phyloP scores from a whole-genome alignment of 2,113 vertebrate genomes.

The Archilochus colubris region DNA sequence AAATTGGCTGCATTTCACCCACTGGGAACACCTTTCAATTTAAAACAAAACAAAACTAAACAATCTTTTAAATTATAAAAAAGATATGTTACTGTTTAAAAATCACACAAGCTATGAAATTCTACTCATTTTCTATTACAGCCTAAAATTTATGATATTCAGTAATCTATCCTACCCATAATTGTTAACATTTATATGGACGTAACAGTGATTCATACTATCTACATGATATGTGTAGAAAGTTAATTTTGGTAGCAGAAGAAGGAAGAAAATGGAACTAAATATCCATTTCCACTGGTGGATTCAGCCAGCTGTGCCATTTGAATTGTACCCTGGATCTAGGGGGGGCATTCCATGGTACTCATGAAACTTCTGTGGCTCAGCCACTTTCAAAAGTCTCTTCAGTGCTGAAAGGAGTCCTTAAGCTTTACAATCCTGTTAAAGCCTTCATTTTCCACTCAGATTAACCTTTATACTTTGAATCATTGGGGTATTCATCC shows the following conservation, averaged over 20 bases:
- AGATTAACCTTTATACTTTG: slow-evolving; percentile 68
- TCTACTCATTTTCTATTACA: neutral
- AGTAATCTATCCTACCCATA: neutral
- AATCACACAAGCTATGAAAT: neutral
- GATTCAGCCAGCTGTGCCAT: slow-evolving; percentile 14
- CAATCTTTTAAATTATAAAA: neutral
- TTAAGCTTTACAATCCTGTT: slow-evolving; percentile 67
- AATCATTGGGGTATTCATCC: slow-evolving; percentile 52
- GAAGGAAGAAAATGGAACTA: slow-evolving; percentile 12
- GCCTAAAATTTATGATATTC: neutral
- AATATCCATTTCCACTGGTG: slow-evolving; percentile 19
- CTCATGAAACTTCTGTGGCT: slow-evolving; percentile 36
- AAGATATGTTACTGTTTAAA: neutral
- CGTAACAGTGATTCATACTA: neutral
- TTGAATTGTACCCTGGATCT: slow-evolving; percentile 40
- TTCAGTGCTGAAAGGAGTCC: slow-evolving; percentile 52
- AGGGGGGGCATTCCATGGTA: neutral
- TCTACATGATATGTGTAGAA: neutral
- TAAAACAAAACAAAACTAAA: neutral
- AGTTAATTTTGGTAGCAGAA: neutral
- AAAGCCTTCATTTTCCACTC: slow-evolving; percentile 67
- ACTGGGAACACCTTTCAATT: neutral
- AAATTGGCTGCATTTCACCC: neutral
- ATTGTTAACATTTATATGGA: neutral
- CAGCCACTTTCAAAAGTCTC: slow-evolving; percentile 50